Base-by-base conservation (phyloP, 2,888 invertebrate genomes). In the Eremobia ochroleuca region DNA sequence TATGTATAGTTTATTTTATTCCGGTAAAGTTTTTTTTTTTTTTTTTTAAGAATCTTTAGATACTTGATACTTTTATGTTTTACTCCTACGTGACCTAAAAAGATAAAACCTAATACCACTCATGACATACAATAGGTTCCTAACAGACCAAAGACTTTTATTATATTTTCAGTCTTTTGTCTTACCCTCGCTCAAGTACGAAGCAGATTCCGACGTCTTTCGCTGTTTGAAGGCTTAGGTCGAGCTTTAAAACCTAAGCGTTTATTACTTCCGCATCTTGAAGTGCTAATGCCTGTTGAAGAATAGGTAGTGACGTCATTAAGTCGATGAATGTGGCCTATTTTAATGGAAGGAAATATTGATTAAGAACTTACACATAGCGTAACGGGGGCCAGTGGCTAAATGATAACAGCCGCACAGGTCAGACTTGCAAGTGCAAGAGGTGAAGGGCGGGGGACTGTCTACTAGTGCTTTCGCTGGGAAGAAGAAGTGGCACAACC, bases 121-220 rank as follows among this genome's bases (percentile, higher is more conserved):
- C 15, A 15, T 49, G 43, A 55, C n/a, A 67, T 5, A 58, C 28
- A 82, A 43, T 46, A 73, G 21, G 4, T 15, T 73, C 52, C 9
- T 21, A 46, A 25, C 40, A 58, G 40, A 37, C 61, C 13, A 28
- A 6, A 52, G 18, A 59, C 28, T 61, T 59, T 59, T 28, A 79
- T 28, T 49, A 40, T n/a, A 55, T 69, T 65, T 64, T 46, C 77
- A 25, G 34, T 68, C 71, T 76, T 79, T 80, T 72, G 75, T 84
- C 49, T 69, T 5, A 15, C 9, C 25, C 1, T 62, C 40, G 4
- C n/a, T 34, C 34, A 81, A 65, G 68, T n/a, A 25, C 21, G 69
- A 72, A 85, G 85, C 72, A 77, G 83, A 74, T 81, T 81, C 40
- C 18, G 6, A 46, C 49, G 37, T 28, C 31, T 58, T 43, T 49